Evolutionary conservation across 2,888 invertebrate genomes (phyloP), one percentile per base, ranked within the genome.

Genomic region (Ornithoptera alexandrae): DNA sequence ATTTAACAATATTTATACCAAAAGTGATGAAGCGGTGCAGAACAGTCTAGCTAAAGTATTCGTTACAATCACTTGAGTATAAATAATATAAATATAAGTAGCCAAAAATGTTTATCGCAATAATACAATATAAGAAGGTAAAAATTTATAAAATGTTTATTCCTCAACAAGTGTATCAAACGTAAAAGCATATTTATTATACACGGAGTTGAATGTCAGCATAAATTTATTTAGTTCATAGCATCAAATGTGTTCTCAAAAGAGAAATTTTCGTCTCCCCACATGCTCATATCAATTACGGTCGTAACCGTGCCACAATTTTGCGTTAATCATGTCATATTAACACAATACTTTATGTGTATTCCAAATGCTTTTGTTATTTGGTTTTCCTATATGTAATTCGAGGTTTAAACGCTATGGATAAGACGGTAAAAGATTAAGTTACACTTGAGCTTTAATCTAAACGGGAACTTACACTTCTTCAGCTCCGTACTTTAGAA

Each of bases 241-340:
- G 15, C 36, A 65, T 42, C 22, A 57, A 60, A 69, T 46, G 30
- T 68, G 20, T 56, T 24, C 53, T 77, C 73, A 77, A 79, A 77
- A 76, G 76, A 72, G 73, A 72, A 65, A 73, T 73, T 71, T 74
- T 72, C 70, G 56, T 75, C 73, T 77, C 75, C 65, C 69, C 56
- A 71, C 71, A 70, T 68, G 71, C 67, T 75, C 70, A 74, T 80
- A 71, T 79, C 80, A 78, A 76, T 78, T 77, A 74, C 69, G 73
- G 73, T 74, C 74, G 74, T 73, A 72, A 75, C 77, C 75, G 75
- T 73, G 74, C 71, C 78, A 81, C 75, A 76, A 79, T 81, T 79
- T 77, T 73, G 74, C 76, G 78, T 83, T 83, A 83, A 84, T 81
- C 73, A 82, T 80, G 78, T 82, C 79, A 81, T 76, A 81, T 83